Percentiles rank a stretch among this genome's conserved stretches.
These are phyloP conservation scores for Sandelia bainsii DNA, from an alignment of 2,797 vertebrate genomes.

Conservation along the genomic window DNA sequence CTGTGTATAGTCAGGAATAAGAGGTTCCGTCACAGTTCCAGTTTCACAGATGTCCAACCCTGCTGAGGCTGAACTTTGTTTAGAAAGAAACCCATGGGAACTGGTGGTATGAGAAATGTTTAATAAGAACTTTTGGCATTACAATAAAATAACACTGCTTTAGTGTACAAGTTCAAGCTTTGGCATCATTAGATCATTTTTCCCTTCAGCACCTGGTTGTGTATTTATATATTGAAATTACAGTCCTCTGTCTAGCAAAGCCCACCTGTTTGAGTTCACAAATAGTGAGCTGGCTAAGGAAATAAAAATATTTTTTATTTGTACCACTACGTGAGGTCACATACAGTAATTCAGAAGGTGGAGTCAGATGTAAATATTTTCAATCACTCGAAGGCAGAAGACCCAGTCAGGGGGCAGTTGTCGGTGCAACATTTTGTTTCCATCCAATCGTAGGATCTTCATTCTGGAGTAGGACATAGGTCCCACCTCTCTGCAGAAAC, in stretches of 20 bases:
- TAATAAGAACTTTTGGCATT: constrained; percentile 43
- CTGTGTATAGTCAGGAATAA: constrained; percentile 38
- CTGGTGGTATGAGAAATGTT: constrained; percentile 34
- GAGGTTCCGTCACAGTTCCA: constrained; percentile 52
- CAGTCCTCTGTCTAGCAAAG: constrained; percentile 24
- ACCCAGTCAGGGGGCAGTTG: constrained; percentile 84
- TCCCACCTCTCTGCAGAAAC: constrained; percentile 83
- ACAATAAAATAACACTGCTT: constrained; percentile 37
- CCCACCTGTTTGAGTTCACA: constrained; percentile 10
- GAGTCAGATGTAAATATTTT: constrained; percentile 78
- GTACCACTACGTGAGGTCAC: neutral
- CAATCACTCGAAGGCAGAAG: constrained; percentile 82
- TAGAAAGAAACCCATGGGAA: constrained; percentile 19
- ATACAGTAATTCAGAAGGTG: constrained; percentile 5
- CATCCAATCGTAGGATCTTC: constrained; percentile 84
- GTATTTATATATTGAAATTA: constrained; percentile 22
- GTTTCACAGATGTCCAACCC: constrained; percentile 61
- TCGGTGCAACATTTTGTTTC: constrained; percentile 79
- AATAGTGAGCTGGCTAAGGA: constrained; percentile 3
- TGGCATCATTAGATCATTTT: constrained; percentile 34
- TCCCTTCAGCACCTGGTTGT: constrained; percentile 7
- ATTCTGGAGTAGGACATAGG: constrained; percentile 82
- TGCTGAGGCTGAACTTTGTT: constrained; percentile 34
- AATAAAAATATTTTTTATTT: constrained; percentile 23
- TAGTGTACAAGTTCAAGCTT: constrained; percentile 21